These are phyloP conservation scores for Diaprepes abbreviatus DNA, from an alignment of 2,888 invertebrate genomes.

Conservation along the genomic window DNA sequence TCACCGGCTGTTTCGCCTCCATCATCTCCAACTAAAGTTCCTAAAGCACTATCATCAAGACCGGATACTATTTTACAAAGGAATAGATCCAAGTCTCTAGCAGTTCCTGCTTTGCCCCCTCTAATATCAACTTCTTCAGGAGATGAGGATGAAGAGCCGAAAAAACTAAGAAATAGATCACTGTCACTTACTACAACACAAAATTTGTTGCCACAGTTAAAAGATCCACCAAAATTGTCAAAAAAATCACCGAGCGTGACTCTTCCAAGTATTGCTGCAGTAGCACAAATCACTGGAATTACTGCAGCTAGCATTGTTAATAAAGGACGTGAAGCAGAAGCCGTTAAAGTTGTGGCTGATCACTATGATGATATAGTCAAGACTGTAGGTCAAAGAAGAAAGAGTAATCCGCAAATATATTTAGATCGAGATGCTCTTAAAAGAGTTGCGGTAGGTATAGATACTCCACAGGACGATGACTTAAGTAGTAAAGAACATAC, in stretches of 20 bases:
- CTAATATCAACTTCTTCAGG: constrained; percentile 43
- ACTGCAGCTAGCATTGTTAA: constrained; percentile 63
- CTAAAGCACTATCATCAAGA: constrained; percentile 49
- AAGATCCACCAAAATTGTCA: not conserved
- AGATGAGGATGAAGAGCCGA: constrained; percentile 28
- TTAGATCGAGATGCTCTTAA: constrained; percentile 59
- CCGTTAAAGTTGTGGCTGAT: constrained; percentile 80
- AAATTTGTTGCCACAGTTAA: constrained; percentile 25
- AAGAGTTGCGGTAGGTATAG: constrained; percentile 61
- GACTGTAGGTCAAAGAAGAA: constrained; percentile 71
- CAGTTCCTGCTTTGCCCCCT: constrained; percentile 45
- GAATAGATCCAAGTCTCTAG: constrained; percentile 48
- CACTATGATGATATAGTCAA: constrained; percentile 86
- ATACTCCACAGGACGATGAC: constrained; percentile 39
- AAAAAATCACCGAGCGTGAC: constrained; percentile 34
- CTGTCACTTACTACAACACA: constrained; percentile 55
- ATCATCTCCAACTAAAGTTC: constrained; percentile 46
- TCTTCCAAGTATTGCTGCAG: constrained; percentile 52
- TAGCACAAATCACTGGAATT: constrained; percentile 61
- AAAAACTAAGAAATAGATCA: constrained; percentile 49
- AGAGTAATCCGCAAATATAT: constrained; percentile 54
- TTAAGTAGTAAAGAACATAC: constrained; percentile 42
- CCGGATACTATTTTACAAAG: constrained; percentile 48
- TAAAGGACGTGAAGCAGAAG: constrained; percentile 72
- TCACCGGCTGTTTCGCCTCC: constrained; percentile 23